Evolutionary conservation across 2,113 vertebrate genomes (phyloP), one percentile per base, ranked within the genome.

Genomic region (Odontophorus gujanensis): DNA sequence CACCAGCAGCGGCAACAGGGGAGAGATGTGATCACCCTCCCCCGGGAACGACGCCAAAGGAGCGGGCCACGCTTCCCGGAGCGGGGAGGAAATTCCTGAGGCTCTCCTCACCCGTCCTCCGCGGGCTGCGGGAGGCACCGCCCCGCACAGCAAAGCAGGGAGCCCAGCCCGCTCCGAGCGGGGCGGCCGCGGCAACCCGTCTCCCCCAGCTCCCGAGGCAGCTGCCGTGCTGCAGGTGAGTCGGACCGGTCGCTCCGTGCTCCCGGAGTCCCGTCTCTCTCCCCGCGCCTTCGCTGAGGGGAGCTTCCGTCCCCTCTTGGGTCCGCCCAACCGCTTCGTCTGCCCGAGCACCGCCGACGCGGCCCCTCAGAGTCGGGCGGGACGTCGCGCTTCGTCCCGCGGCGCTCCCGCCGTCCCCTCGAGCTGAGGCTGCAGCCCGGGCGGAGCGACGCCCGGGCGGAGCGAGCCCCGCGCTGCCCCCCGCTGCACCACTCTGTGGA

Each of bases 101-200:
- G 3, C 18, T 6, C 19, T 7, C 42, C 47, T 75, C 57, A n/a
- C 7, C 9, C 84, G 6, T n/a, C 22, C 32, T 19, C 10, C 7
- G 34, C 1, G 61, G 14, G 24, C 10, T 62, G 90, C 53, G 45
- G 67, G 66, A 62, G 48, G 32, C 30, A 1, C 82, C 25, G 75
- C 82, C 78, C 62, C 51, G 73, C 45, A 38, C 61, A 32, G 38
- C 4, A 58, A 63, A 63, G 61, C 42, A 26, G 71, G 34, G 47
- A 6, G 58, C 61, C 10, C 13, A 6, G 11, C 77, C 77, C 69
- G 68, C 72, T 67, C 58, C 34, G 82, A 10, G 4, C 4, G 11
- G 1, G 11, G 7, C 4, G 1, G 2, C 13, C 2, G 1, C 45
- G 13, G 3, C 12, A 16, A 2, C 2, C 3, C 0, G 18, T 5